phyloP scores from a whole-genome alignment of 37 sponge, comb jelly and placozoan species.

The Halisarca cf. caerulea region DNA sequence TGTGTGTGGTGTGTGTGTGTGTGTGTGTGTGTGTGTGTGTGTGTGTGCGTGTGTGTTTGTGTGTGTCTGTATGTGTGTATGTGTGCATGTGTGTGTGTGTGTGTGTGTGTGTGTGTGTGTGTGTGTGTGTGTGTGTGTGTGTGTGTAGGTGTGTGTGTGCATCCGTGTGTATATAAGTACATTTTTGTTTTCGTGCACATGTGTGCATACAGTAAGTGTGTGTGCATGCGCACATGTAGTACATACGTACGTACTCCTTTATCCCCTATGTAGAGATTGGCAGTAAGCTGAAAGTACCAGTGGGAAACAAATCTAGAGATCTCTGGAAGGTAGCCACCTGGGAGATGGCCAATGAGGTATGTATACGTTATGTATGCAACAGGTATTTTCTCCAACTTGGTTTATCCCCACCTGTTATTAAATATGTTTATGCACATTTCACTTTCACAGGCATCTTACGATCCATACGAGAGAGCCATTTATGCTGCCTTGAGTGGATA shows the following conservation, averaged over 20 bases:
- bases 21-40: no score
- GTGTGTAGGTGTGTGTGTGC: background rate
- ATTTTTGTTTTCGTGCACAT: background rate
- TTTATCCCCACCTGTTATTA: no score
- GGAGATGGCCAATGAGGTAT: conserved; percentile 74
- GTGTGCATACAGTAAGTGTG: background rate
- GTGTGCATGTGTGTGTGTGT: no score
- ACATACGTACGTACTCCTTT: no score
- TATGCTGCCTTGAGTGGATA: conserved; percentile 92
- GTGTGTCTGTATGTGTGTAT: no score
- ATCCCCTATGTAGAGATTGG: background rate
- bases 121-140: conserved; percentile 1
- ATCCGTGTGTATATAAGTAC: background rate
- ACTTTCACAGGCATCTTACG: conserved; percentile 50
- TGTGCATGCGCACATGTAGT: background rate
- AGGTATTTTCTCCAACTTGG: no score
- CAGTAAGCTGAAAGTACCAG: conserved; percentile 61
- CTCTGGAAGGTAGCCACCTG: conserved; percentile 91
- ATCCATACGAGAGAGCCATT: conserved; percentile 83
- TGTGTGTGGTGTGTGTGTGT: no score
- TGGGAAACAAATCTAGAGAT: conserved; percentile 82
- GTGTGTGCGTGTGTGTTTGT: no score
- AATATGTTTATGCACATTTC: no score
- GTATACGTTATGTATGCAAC: no score
- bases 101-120: background rate